Evolutionary conservation across 2,888 invertebrate species (phyloP), one percentile per base, ranked within the genome.

Genomic region (Apocheima hispidaria): DNA sequence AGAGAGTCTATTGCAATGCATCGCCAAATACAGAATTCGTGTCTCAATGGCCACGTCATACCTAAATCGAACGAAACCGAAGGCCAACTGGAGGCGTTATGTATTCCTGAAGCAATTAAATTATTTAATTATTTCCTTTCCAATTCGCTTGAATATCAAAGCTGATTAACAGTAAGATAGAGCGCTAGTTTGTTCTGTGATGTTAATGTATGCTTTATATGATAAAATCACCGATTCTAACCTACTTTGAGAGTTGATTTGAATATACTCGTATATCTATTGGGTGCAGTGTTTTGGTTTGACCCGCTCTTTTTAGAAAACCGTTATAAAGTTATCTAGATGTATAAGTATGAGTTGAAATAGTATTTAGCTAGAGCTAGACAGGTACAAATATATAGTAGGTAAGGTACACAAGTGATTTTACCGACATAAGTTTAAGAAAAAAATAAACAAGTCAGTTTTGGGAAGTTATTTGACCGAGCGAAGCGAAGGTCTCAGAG

Each of bases 71-170:
- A 73, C 81, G 90, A 90, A 92, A 81, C 73, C 81, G 90, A 90
- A 92, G 92, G 91, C 86, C 88, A 79, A 78, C 84, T 82, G 89
- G 86, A 81, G 90, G 90, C 89, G 90, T 87, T 82, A 79, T 54
- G 74, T 79, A 81, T 83, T 81, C 79, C 79, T 82, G 75, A 75
- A 81, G 82, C 85, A 87, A 90, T 88, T 88, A 87, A 85, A 83
- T 84, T 80, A 86, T 88, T 88, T 89, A 88, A 87, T 87, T 87
- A 88, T 89, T 87, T 88, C 88, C 89, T 90, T 90, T 91, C 90
- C 75, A 88, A 88, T 86, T 79, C 73, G 81, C 79, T 79, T 81
- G 78, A 78, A 81, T 81, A 83, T 83, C 74, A 78, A 60, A 63
- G 43, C 41, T 44, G 68, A 65, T 69, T 60, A 61, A 56, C 44